Evolutionary conservation across 1,140 invertebrate species (phyloP), one percentile per base, ranked within the genome.

Genomic region (Cotesia typhae): DNA sequence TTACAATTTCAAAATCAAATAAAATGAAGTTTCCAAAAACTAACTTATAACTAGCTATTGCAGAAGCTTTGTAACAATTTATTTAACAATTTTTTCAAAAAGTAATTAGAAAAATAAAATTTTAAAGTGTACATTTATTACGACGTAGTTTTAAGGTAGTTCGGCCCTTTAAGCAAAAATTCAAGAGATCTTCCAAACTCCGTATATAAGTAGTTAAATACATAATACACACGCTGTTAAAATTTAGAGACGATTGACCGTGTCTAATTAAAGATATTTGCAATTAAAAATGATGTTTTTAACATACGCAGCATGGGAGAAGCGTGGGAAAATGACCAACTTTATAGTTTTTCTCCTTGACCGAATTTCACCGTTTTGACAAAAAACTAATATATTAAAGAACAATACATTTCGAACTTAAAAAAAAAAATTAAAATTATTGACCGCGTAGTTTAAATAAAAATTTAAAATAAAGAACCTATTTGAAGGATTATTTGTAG

Each of bases 301-400:
- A 47, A 37, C 41, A 41, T 37, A 67, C 41, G 37, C 4, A 52
- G 65, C 65, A 67, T 67, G 65, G 38, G 65, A 52, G 14, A 67
- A 67, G 9, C 65, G 65, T 67, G 65, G 65, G 14, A 67, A 67
- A 67, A 41, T 47, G n/a, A 28, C n/a, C 4, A 67, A 47, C n/a
- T 67, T 47, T 14, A 9, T 67, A 47, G n/a, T 47, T 67, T 47
- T 38, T 47, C 9, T 28, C 37, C 2, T 47, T 38, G 37, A 47
- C 4, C 4, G 65, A 67, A 7, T 52, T 67, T 52, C 7, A 67
- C 65, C 47, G 37, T 47, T 55, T 20, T 55, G 12, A 55, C 53
- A n/a, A 10, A 55, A 55, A 55, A 55, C 12, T 14, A 20, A 20
- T 20, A 55, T 55, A 20, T 10, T 55, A 2, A 14, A 55, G 12